Conservation (phyloP, 2,888 invertebrate species). For the Drosophila phalerata region DNA sequence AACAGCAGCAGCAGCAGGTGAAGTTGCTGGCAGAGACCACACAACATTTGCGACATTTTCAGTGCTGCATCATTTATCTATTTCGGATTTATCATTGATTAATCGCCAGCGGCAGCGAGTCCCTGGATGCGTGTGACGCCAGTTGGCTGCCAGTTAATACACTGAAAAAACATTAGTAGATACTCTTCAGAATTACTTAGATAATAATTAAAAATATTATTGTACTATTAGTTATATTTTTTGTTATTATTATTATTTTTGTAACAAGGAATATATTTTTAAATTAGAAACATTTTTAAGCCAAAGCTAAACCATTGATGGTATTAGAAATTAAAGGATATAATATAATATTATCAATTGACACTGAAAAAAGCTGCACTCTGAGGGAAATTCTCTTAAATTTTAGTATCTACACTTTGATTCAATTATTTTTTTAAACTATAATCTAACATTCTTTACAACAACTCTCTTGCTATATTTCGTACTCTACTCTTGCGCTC, state of each 20-base stretch:
- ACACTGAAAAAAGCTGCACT: no score
- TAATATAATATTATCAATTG: no score
- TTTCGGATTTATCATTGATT: conserved; percentile 83
- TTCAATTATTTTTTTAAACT: no score
- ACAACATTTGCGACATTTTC: conserved; percentile 72
- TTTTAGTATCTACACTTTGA: no score
- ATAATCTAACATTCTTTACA: no score
- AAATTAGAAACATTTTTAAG: no score
- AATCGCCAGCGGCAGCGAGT: conserved; percentile 66
- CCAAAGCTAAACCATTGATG: no score
- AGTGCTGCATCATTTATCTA: conserved; percentile 77
- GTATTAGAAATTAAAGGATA: no score
- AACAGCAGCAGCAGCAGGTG: conserved; percentile 59
- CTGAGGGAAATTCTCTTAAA: no score
- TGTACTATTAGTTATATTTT: background rate
- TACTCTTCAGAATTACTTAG: background rate
- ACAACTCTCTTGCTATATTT: no score
- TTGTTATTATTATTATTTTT: background rate
- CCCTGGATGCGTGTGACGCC: conserved; percentile 61
- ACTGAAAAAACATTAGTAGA: conserved; percentile 30
- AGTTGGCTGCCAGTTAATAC: conserved; percentile 40
- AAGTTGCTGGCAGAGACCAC: conserved; percentile 69
- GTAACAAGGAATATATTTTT: no score
- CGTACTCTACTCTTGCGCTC: background rate
- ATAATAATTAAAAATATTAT: background rate